Conservation (phyloP, 2,797 vertebrate genomes). For the Setipinna tenuifilis region DNA sequence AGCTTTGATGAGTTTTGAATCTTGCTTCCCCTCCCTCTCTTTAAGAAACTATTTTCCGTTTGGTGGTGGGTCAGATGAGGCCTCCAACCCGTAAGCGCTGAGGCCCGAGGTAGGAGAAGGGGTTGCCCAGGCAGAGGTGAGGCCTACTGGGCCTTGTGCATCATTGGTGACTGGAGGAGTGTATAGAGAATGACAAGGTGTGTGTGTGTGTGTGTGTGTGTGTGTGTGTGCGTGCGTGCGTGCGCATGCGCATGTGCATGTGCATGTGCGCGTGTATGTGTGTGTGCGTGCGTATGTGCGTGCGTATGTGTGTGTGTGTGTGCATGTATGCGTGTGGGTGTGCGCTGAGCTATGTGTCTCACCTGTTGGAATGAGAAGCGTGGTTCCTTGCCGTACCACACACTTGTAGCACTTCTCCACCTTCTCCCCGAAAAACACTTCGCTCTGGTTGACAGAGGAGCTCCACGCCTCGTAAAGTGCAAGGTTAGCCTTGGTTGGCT, state of each 20-base stretch:
- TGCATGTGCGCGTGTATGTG: too few relatives aligned
- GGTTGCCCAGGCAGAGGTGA: neutral
- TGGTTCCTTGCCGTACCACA: slow-evolving; percentile 92
- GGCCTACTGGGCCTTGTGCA: neutral
- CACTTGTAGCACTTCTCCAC: slow-evolving; percentile 98
- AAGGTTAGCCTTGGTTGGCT: slow-evolving; percentile 92
- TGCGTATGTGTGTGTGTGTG: too few relatives aligned
- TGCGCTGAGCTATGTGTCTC: slow-evolving; percentile 34
- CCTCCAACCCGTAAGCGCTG: neutral
- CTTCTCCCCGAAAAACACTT: slow-evolving; percentile 96
- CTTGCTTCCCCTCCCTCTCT: neutral
- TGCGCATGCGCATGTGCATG: too few relatives aligned
- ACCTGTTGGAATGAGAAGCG: slow-evolving; percentile 98
- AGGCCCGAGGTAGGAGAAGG: neutral
- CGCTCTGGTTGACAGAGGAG: slow-evolving; percentile 96
- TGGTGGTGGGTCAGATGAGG: neutral
- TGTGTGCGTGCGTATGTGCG: too few relatives aligned
- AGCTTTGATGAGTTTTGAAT: slow-evolving; percentile 2
- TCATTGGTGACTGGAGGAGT: too few relatives aligned
- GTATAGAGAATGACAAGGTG: too few relatives aligned
- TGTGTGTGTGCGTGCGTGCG: too few relatives aligned
- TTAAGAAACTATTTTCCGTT: slow-evolving; percentile 11
- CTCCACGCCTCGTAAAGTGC: slow-evolving; percentile 98
- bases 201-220: too few relatives aligned
- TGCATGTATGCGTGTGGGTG: too few relatives aligned